These are phyloP conservation scores for Cathartes aura DNA, from an alignment of 2,113 vertebrate genomes.

Conservation along the genomic window DNA sequence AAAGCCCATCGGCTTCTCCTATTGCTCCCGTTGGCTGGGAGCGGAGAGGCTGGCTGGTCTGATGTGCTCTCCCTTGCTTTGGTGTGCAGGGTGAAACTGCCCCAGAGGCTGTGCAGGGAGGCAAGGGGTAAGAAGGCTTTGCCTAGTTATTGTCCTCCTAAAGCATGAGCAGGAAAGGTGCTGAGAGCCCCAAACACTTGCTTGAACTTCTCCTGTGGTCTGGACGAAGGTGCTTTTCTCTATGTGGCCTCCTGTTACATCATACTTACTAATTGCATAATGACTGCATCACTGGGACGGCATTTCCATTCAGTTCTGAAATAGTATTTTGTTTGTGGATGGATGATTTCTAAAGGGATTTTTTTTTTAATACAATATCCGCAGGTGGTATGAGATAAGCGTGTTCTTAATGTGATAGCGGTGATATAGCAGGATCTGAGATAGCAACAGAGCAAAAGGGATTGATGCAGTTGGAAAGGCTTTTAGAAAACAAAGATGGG, in stretches of 20 bases:
- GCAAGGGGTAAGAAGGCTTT: neutral
- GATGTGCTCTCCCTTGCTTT: neutral
- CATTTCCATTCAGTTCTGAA: neutral
- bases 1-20: neutral
- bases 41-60: neutral
- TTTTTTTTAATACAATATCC: neutral
- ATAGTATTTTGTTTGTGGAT: neutral
- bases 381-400: neutral
- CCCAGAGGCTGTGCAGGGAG: neutral
- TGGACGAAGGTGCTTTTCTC: neutral
- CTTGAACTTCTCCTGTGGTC: neutral
- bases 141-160: neutral
- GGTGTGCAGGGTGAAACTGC: neutral
- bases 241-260: neutral
- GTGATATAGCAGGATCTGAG: slow-evolving; percentile 4
- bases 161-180: neutral
- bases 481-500: slow-evolving; percentile 3
- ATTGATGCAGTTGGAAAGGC: neutral
- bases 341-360: neutral
- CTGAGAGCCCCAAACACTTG: neutral
- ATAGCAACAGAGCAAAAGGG: neutral
- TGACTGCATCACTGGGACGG: neutral
- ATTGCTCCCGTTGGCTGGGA: neutral
- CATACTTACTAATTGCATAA: neutral
- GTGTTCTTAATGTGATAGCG: neutral